A percentile compares a stretch with the other conserved stretches of the same genome.
Evolutionary conservation across 2,888 invertebrate species (phyloP).

Genomic region (Agrochola macilenta): DNA sequence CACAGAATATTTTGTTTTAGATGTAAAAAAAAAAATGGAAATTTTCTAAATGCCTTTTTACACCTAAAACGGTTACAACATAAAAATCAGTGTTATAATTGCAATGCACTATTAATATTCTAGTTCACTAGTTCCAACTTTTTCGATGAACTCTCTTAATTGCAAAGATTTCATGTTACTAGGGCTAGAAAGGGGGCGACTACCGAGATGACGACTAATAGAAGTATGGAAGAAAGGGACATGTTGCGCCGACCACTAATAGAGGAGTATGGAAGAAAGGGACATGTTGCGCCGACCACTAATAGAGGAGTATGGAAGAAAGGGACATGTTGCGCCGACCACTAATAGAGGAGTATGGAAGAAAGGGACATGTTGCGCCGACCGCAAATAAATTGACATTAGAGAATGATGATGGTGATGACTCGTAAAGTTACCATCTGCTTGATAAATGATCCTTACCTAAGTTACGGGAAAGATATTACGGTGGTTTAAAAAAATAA

Average conservation of each 20-base stretch:
- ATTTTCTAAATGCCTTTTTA: too few relatives aligned
- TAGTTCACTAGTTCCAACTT: too few relatives aligned
- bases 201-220: neutral
- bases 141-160: too few relatives aligned
- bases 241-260: neutral
- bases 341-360: neutral
- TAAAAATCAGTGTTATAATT: too few relatives aligned
- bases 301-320: neutral
- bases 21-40: too few relatives aligned
- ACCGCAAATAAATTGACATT: too few relatives aligned
- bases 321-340: neutral
- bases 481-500: neutral
- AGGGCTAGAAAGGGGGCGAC: neutral
- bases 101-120: too few relatives aligned
- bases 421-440: neutral
- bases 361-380: neutral
- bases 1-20: too few relatives aligned
- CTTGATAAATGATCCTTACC: slow-evolving; percentile 6
- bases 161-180: neutral
- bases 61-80: too few relatives aligned
- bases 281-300: neutral
- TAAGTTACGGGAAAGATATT: neutral
- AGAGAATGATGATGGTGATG: neutral
- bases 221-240: neutral
- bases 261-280: neutral